Evolutionary conservation across 2,797 vertebrate genomes (phyloP), one percentile per base, ranked within the genome.

Genomic region (Aulostomus chinensis): DNA sequence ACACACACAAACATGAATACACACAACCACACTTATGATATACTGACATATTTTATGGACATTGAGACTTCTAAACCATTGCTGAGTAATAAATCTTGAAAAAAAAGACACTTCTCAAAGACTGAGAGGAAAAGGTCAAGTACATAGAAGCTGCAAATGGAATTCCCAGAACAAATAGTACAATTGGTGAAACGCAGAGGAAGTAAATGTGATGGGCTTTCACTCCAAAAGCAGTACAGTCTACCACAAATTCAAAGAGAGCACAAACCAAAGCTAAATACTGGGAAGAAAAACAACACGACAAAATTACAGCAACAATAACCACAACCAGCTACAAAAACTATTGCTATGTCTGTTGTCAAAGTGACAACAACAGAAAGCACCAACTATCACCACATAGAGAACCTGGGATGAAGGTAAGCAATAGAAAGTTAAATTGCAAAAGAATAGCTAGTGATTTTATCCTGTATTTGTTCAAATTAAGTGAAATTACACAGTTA

Each of bases 111-210:
- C 42, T 56, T 50, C 30, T 46, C 49, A 49, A 56, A 58, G 58
- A 21, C 38, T 53, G 42, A 40, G 47, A 52, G 40, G 42, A 76
- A 29, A 48, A 41, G 29, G 42, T 28, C 18, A 16, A 73, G 68
- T 77, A 78, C 69, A 83, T 48, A 84, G 41, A 84, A 78, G 71
- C 73, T 62, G 69, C 52, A 57, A 43, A 49, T 47, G 39, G 58
- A 46, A 66, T 42, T 60, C 47, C 55, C 40, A 35, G 21, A 63
- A 73, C 42, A 59, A 43, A 55, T 63, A 56, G 58, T 5, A 63
- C 36, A 11, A n/a, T n/a, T n/a, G n/a, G n/a, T 5, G 7, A 5
- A 12, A 6, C n/a, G 15, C 39, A 43, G 52, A 61, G 35, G 38
- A 78, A 76, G 72, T 78, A 41, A 77, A 74, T 13, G 40, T 33